Percentiles rank a stretch among this genome's conserved stretches.
Evolutionary conservation across 2,113 vertebrate species (phyloP).

Genomic region (Tenrec ecaudatus): DNA sequence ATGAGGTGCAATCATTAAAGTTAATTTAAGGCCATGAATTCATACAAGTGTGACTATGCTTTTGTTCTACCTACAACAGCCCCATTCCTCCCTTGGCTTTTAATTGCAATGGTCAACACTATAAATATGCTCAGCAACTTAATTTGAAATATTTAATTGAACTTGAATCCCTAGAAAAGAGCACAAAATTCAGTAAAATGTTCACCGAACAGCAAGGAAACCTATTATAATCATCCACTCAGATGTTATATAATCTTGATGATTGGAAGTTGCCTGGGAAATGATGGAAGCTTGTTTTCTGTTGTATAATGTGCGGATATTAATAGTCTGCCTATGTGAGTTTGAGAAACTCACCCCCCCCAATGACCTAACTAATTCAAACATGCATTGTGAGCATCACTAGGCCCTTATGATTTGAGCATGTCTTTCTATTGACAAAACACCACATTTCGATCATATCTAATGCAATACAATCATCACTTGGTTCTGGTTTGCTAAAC

Average conservation of each 20-base stretch:
- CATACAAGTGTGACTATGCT: no score
- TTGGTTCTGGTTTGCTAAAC: conserved; percentile 56
- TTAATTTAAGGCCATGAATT: no score
- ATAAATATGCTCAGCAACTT: no score
- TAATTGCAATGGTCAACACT: no score
- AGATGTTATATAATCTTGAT: not conserved
- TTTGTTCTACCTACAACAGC: no score
- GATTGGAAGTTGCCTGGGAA: not conserved
- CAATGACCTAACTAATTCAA: conserved; percentile 36
- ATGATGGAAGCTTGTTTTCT: not conserved
- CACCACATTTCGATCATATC: conserved; percentile 10
- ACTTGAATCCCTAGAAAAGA: no score
- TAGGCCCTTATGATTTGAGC: conserved; percentile 16
- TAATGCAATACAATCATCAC: not conserved
- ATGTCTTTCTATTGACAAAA: conserved; percentile 51
- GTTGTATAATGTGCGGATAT: not conserved
- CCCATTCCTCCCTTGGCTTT: no score
- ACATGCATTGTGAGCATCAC: not conserved
- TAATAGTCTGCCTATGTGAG: no score
- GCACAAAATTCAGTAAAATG: no score
- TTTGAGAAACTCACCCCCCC: no score
- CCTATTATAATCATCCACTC: not conserved
- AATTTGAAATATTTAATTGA: no score
- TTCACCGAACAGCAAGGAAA: not conserved
- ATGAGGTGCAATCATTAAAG: no score